A percentile compares a stretch with the other conserved stretches of the same genome.
phyloP scores from a whole-genome alignment of 2,888 invertebrate genomes.

The Ormyrus nitidulus region DNA sequence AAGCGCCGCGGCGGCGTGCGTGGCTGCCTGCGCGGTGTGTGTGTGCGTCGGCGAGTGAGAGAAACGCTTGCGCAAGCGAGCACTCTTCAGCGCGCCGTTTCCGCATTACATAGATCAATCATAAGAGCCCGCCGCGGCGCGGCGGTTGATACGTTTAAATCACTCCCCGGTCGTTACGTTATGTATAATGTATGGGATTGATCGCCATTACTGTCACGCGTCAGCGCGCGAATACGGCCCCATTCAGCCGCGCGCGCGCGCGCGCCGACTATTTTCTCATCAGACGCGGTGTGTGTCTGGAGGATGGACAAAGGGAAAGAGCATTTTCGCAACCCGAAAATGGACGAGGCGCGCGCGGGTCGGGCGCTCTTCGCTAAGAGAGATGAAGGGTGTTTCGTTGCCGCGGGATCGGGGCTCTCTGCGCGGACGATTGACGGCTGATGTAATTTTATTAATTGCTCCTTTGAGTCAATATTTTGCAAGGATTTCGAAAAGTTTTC shows the following conservation, averaged over 20 bases:
- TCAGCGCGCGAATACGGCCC: slow-evolving; percentile 14
- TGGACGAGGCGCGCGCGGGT: not conserved
- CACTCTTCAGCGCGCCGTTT: slow-evolving; percentile 38
- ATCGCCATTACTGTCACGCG: slow-evolving; percentile 36
- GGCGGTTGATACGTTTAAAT: slow-evolving; percentile 46
- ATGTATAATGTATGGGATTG: slow-evolving; percentile 38
- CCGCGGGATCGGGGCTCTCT: too few relatives aligned
- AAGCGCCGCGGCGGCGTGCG: slow-evolving; percentile 1
- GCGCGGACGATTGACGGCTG: too few relatives aligned
- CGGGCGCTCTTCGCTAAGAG: too few relatives aligned
- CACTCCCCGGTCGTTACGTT: slow-evolving; percentile 37
- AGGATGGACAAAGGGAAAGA: not conserved
- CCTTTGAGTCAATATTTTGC: too few relatives aligned
- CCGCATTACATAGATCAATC: slow-evolving; percentile 56
- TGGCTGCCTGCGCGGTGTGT: not conserved
- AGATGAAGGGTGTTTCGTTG: too few relatives aligned
- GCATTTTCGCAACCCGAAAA: not conserved
- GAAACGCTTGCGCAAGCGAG: slow-evolving; percentile 45
- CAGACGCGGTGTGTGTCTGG: not conserved
- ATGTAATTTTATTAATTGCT: too few relatives aligned
- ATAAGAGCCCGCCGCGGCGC: slow-evolving; percentile 21
- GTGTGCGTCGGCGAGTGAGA: slow-evolving; percentile 7
- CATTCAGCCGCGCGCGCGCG: not conserved
- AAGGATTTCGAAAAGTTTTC: too few relatives aligned
- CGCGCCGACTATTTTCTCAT: slow-evolving; percentile 41